Base-by-base conservation (phyloP, 2,113 vertebrate species). In the Pheucticus melanocephalus region DNA sequence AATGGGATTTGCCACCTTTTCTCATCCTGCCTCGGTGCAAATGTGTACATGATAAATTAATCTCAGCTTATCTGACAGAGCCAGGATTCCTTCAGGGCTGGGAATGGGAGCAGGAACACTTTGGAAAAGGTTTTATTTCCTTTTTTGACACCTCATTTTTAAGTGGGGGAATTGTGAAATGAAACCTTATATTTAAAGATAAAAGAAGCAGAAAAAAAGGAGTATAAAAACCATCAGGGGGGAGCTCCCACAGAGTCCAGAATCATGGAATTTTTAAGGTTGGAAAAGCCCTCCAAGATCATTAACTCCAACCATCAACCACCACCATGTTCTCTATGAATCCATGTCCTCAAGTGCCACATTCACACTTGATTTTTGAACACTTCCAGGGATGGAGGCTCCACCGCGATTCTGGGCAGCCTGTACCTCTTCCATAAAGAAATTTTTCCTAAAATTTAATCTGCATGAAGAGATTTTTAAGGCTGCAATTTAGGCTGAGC, bases 161-260 rank as follows among this genome's bases (percentile, higher is more conserved):
- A 39, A 42, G 71, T 6, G 3, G 25, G 19, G 31, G 35, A 48
- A 92, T 13, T 37, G 53, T 14, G 42, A 39, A 66, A 77, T 1
- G 13, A 86, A 94, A 72, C 10, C 22, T 73, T 31, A 1, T 5
- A 39, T 39, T 80, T 47, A 35, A 82, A 77, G 50, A 35, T 37
- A n/a, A 6, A 21, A 85, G 39, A 90, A 37, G 50, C 28, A 61
- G n/a, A 45, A 63, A 42, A 51, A 50, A 44, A 40, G 27, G 8
- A 64, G 23, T 1, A 7, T 4, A 15, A 45, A 51, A 45, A 22
- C 8, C 30, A 27, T 5, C 5, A 22, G 0, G 4, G 4, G 2
- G 17, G 66, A 40, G 17, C 2, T 81, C 42, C 22, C 22, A n/a
- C 0, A 5, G 50, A 24, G 18, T n/a, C 50, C 2, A 47, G 17